Conservation (phyloP, 2,113 vertebrate species). For the Ammodramus savannarum region DNA sequence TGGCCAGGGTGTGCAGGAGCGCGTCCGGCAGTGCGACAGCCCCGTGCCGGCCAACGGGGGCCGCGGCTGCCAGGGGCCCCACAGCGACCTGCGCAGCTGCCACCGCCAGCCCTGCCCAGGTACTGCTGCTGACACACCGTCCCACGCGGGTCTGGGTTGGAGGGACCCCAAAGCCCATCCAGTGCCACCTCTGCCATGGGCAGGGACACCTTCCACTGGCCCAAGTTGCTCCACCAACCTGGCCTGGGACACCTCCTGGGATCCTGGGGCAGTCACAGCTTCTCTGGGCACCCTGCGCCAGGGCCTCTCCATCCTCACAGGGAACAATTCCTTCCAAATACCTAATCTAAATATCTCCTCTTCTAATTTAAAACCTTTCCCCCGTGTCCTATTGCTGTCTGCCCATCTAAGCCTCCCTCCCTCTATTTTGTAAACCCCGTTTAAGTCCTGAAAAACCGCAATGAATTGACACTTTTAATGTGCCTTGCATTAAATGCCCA, state of each 20-base stretch:
- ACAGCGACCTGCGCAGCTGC: slow-evolving; percentile 78
- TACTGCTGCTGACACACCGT: neutral
- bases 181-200: neutral
- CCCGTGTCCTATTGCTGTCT: rapidly evolving
- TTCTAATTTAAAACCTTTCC: neutral
- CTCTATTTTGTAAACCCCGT: neutral
- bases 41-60: slow-evolving; percentile 91
- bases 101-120: slow-evolving; percentile 88
- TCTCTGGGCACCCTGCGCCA: neutral
- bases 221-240: rapidly evolving
- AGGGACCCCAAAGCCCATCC: neutral
- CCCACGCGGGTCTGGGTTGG: rapidly evolving
- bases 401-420: neutral
- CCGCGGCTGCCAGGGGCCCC: slow-evolving; percentile 74
- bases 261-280: neutral
- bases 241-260: rapidly evolving
- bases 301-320: neutral
- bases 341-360: neutral
- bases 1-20: slow-evolving; percentile 83
- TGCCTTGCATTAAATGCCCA: neutral
- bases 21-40: slow-evolving; percentile 84
- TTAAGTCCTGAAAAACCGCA: neutral
- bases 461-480: neutral
- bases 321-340: rapidly evolving
- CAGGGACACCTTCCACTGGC: rapidly evolving